These are phyloP conservation scores for Anarhynchus alexandrinus DNA, from an alignment of 2,113 vertebrate genomes.

Conservation along the genomic window DNA sequence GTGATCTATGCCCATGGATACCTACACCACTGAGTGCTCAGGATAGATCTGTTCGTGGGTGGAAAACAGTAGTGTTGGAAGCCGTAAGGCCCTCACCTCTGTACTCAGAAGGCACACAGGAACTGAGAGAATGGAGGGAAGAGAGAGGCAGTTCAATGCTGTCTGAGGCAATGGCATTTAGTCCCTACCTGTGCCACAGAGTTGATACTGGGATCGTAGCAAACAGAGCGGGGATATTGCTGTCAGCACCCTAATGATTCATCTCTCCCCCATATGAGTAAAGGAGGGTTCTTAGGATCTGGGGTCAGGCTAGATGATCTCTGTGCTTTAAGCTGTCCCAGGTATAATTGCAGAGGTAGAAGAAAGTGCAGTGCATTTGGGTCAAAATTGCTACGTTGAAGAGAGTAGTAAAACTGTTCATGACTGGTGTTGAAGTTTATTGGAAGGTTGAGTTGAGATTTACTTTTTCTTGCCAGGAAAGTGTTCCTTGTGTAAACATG, in stretches of 20 bases:
- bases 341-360: background rate
- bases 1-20: background rate
- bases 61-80: background rate
- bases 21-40: rapidly evolving
- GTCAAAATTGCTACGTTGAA: background rate
- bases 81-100: background rate
- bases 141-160: background rate
- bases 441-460: background rate
- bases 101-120: background rate
- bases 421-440: background rate
- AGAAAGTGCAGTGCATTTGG: background rate
- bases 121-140: background rate
- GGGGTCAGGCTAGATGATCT: background rate
- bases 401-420: background rate
- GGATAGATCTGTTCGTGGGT: background rate
- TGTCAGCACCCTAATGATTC: background rate
- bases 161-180: background rate
- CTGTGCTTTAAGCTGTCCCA: background rate
- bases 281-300: background rate
- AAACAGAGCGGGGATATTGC: background rate
- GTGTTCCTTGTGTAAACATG: background rate
- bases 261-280: background rate
- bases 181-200: background rate
- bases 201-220: background rate
- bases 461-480: background rate